Percentiles rank a stretch among this genome's conserved stretches.
Evolutionary conservation across 2,113 vertebrate species (phyloP).

Genomic region (Scophthalmus maximus): DNA sequence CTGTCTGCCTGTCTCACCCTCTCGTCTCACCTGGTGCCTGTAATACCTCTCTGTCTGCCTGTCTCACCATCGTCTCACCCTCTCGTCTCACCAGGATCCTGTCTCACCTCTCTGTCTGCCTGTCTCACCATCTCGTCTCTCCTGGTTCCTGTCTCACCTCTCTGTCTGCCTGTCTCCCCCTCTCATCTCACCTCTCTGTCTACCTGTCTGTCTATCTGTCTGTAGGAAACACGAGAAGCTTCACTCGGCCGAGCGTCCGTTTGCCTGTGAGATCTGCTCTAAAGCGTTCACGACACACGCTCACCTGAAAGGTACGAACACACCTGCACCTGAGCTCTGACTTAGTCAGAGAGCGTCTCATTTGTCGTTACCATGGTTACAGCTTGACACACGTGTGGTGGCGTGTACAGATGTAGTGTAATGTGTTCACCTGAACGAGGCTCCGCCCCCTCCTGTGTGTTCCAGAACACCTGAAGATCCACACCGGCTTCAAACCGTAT

Average conservation of each 20-base stretch:
- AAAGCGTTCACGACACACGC: conserved; percentile 98
- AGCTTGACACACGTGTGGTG: background rate
- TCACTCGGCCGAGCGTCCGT: conserved; percentile 95
- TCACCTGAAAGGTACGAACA: conserved; percentile 88
- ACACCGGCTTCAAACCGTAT: conserved; percentile 78
- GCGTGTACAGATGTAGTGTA: background rate
- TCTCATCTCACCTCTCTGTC: too few relatives aligned
- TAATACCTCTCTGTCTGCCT: too few relatives aligned
- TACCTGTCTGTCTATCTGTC: background rate
- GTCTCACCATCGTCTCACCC: too few relatives aligned
- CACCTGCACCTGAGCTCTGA: conserved; percentile 13
- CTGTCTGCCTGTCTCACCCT: too few relatives aligned
- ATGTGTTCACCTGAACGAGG: background rate
- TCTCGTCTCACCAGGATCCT: too few relatives aligned
- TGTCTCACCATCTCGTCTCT: too few relatives aligned
- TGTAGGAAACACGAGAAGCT: conserved; percentile 92
- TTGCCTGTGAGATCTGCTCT: conserved; percentile 96
- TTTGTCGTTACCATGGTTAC: background rate
- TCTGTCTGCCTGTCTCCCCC: too few relatives aligned
- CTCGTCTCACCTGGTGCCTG: too few relatives aligned
- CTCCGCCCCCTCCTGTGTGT: conserved; percentile 4
- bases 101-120: too few relatives aligned
- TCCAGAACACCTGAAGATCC: conserved; percentile 79
- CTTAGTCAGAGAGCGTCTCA: background rate
- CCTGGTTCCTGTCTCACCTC: too few relatives aligned